phyloP scores from a whole-genome alignment of 2,797 vertebrate genomes.

The Argya squamiceps region DNA sequence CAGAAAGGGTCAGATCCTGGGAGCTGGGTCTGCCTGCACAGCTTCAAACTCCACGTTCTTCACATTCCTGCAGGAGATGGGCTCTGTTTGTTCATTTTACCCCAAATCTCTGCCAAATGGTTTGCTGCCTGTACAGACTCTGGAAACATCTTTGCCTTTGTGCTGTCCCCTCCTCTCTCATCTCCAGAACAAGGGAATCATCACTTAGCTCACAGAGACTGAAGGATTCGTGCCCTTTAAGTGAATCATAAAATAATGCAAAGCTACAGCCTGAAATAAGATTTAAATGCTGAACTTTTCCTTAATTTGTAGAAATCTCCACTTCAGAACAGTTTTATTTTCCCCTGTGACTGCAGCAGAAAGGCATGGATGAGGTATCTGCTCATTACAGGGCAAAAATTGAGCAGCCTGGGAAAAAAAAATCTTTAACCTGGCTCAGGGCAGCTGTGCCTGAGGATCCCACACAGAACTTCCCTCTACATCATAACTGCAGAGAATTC shows the following conservation, averaged over 20 bases:
- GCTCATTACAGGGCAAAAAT: slow-evolving; percentile 10
- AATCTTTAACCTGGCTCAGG: neutral
- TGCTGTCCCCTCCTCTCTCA: neutral
- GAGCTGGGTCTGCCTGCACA: slow-evolving; percentile 25
- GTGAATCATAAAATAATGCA: neutral
- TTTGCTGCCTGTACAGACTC: neutral
- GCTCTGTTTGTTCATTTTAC: slow-evolving; percentile 32
- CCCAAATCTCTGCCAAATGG: neutral
- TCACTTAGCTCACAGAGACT: neutral
- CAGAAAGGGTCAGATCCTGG: slow-evolving; percentile 28
- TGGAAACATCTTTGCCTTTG: slow-evolving; percentile 5
- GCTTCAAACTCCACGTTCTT: slow-evolving; percentile 22
- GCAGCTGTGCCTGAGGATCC: neutral
- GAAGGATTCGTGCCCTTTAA: slow-evolving; percentile 16
- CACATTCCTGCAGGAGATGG: slow-evolving; percentile 27
- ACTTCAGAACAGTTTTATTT: neutral
- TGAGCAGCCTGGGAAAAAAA: neutral
- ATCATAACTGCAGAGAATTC: neutral
- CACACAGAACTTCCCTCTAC: neutral
- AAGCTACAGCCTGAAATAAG: neutral
- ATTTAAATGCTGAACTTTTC: neutral
- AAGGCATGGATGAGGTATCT: neutral
- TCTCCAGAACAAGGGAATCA: neutral
- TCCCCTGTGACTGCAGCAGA: neutral
- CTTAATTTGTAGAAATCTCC: slow-evolving; percentile 5